These are phyloP conservation scores for Drosophila testacea DNA, from an alignment of 2,888 invertebrate species.

Conservation along the genomic window DNA sequence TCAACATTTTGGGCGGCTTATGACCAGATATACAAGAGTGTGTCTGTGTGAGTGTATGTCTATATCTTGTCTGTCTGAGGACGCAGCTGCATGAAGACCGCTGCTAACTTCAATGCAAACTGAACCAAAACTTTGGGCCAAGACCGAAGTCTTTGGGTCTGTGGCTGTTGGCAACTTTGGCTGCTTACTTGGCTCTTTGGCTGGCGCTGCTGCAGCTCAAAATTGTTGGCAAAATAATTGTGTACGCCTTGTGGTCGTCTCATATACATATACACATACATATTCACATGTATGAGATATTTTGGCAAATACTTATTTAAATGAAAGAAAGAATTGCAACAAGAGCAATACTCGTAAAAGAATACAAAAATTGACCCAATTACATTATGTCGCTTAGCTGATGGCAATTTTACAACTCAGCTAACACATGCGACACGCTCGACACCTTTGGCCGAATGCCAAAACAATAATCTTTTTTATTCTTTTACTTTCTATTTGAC, in stretches of 20 bases:
- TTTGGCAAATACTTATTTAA: slow-evolving; percentile 57
- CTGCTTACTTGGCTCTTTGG: slow-evolving; percentile 23
- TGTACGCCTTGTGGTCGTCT: slow-evolving; percentile 68
- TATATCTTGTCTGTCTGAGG: slow-evolving; percentile 20
- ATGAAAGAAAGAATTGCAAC: slow-evolving; percentile 30
- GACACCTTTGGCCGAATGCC: slow-evolving; percentile 69
- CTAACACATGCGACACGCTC: slow-evolving; percentile 51
- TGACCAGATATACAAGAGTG: slow-evolving; percentile 11
- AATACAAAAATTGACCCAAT: slow-evolving; percentile 68
- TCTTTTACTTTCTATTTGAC: slow-evolving; percentile 3
- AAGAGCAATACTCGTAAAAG: slow-evolving; percentile 1
- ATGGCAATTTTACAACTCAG: slow-evolving; percentile 71
- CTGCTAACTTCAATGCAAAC: slow-evolving; percentile 65
- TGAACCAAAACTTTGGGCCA: slow-evolving; percentile 51
- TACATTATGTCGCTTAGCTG: slow-evolving; percentile 63
- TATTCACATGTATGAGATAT: slow-evolving; percentile 15
- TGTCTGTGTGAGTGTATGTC: slow-evolving; percentile 14
- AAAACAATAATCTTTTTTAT: slow-evolving; percentile 22
- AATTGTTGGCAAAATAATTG: slow-evolving; percentile 76
- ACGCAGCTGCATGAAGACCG: slow-evolving; percentile 58
- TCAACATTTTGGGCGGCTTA: slow-evolving; percentile 40
- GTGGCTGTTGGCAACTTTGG: slow-evolving; percentile 65
- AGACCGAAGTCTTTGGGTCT: slow-evolving; percentile 44
- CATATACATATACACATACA: slow-evolving; percentile 1
- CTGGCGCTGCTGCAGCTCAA: slow-evolving; percentile 49